Conservation (phyloP, 2,888 invertebrate genomes). For the Caenorhabditis macrosperma region DNA sequence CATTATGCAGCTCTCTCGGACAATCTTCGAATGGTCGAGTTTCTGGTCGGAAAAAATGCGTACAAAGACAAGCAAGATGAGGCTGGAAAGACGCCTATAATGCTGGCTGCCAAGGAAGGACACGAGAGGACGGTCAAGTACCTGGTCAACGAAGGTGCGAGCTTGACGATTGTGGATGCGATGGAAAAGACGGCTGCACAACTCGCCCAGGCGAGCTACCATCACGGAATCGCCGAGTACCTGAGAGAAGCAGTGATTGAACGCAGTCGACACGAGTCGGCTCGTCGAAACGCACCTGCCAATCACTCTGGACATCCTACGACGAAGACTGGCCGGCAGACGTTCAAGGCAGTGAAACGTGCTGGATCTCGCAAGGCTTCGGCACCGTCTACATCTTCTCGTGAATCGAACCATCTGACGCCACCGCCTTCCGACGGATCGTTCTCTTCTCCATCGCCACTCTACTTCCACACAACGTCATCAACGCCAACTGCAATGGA, state of each 20-base stretch:
- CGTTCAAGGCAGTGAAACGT: conserved; percentile 38
- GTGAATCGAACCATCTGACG: conserved; percentile 41
- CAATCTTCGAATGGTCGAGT: conserved; percentile 15
- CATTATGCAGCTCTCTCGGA: conserved; percentile 30
- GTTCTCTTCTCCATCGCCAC: conserved; percentile 42
- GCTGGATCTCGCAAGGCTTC: conserved; percentile 21
- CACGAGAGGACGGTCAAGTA: conserved; percentile 4
- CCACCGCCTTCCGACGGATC: conserved; percentile 57
- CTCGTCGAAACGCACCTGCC: not conserved
- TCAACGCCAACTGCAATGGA: conserved; percentile 30
- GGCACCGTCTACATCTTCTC: not conserved
- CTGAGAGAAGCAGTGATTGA: not conserved
- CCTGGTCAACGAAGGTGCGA: conserved; percentile 11
- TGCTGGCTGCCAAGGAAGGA: conserved; percentile 45
- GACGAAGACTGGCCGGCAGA: conserved; percentile 12
- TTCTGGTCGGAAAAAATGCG: not conserved
- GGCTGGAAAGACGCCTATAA: conserved; percentile 27
- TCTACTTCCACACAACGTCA: conserved; percentile 17
- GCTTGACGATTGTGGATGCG: conserved; percentile 8
- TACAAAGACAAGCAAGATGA: conserved; percentile 50
- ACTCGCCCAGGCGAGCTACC: conserved; percentile 9
- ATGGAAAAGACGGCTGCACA: conserved; percentile 18
- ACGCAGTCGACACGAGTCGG: not conserved
- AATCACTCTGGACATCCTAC: not conserved
- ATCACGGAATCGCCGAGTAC: conserved; percentile 15